phyloP scores from a whole-genome alignment of 2,113 vertebrate genomes.

The Tachuris rubrigastra region DNA sequence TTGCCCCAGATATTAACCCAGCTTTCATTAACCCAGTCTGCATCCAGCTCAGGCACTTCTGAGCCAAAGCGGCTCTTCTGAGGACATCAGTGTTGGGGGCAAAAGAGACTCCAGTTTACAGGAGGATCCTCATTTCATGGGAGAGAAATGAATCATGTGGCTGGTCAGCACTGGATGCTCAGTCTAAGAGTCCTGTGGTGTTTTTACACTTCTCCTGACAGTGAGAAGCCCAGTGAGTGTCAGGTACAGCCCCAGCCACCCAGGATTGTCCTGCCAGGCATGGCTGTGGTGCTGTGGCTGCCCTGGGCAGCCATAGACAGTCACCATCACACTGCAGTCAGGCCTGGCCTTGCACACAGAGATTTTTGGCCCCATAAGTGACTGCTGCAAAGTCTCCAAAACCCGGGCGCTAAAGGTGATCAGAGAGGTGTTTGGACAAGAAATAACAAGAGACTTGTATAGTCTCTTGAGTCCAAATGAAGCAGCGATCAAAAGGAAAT shows the following conservation, averaged over 20 bases:
- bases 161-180: not conserved
- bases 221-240: not conserved
- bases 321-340: not conserved
- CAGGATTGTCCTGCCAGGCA: rapidly evolving
- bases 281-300: rapidly evolving
- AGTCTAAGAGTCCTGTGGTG: not conserved
- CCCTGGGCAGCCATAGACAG: not conserved
- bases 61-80: not conserved
- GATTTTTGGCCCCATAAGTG: not conserved
- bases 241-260: not conserved
- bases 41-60: not conserved
- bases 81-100: not conserved
- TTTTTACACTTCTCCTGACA: not conserved
- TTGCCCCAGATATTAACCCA: not conserved
- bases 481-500: conserved; percentile 43
- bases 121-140: not conserved
- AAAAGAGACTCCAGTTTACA: not conserved
- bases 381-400: not conserved
- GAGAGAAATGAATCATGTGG: not conserved
- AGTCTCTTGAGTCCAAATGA: not conserved
- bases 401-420: not conserved
- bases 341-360: rapidly evolving
- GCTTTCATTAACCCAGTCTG: not conserved
- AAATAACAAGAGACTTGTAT: not conserved
- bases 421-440: conserved; percentile 22